Percentiles rank a stretch among this genome's conserved stretches.
Conservation (phyloP, 2,113 vertebrate genomes). For the Zosterops lateralis region DNA sequence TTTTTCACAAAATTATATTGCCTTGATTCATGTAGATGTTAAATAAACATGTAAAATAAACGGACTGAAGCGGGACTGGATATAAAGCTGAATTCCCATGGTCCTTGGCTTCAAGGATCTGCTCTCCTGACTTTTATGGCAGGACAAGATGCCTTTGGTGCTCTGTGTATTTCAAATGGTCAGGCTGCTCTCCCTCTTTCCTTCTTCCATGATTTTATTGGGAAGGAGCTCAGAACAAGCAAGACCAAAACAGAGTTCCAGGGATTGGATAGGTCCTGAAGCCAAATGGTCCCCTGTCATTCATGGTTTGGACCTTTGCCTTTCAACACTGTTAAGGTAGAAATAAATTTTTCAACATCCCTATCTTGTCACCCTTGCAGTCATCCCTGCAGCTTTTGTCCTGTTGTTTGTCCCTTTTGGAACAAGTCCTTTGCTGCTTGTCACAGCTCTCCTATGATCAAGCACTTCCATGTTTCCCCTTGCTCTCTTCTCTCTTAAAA, state of each 20-base stretch:
- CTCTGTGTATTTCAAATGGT: not conserved
- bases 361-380: not conserved
- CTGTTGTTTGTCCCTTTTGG: not conserved
- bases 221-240: not conserved
- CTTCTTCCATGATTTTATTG: not conserved
- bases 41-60: conserved; percentile 55
- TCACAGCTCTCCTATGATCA: not conserved
- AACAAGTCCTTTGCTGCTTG: not conserved
- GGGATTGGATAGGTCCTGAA: not conserved
- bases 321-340: not conserved
- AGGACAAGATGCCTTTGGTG: not conserved
- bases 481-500: not conserved
- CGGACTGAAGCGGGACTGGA: not conserved
- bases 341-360: not conserved
- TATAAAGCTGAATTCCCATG: conserved; percentile 44
- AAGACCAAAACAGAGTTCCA: not conserved
- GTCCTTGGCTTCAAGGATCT: not conserved
- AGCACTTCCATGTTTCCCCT: not conserved
- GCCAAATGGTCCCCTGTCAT: not conserved
- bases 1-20: conserved; percentile 31
- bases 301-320: not conserved
- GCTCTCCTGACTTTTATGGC: not conserved
- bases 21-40: conserved; percentile 46
- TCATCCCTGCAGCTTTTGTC: not conserved
- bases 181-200: not conserved